Evolutionary conservation across 2,797 vertebrate genomes (phyloP), one percentile per base, ranked within the genome.

Genomic region (Sebastes iracundus): DNA sequence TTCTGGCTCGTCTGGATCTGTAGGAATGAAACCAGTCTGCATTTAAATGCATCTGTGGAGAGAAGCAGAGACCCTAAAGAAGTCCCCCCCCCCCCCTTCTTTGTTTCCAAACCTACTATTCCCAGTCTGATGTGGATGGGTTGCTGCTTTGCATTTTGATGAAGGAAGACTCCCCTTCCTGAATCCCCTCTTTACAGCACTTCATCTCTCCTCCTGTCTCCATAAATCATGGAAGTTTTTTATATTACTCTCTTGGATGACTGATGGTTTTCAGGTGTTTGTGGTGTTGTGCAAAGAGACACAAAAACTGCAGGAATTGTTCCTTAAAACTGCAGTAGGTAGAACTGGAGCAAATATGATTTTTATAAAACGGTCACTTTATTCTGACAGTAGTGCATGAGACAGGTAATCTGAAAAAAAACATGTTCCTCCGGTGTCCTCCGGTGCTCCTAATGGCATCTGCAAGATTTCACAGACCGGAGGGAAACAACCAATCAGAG

Each of bases 121-220:
- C 83, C 86, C 85, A 76, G 69, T 80, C 53, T 72, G 79, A 63
- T 83, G 46, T 77, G 79, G 81, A 84, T 46, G 80, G 9, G 32
- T 52, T 73, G 76, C 72, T 75, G 76, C 87, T 85, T 83, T 91
- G 87, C 90, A 91, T 93, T 81, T 78, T 73, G 81, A 92, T 90
- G 56, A 87, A 46, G 65, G 56, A 72, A 87, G 83, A 87, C 32
- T 58, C 42, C 62, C 11, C 14, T 62, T 76, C 35, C 55, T 6
- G 10, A 79, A 65, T 87, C 65, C 35, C 67, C 12, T 46, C 56
- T 80, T 71, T 25, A 60, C 49, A 42, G 46, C 64, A 64, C 53
- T 42, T 70, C 77, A 87, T 90, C 63, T 75, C 32, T 73, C 56
- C 72, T 79, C 64, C 61, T 18, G 16, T 78, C 71, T 74, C 73